These are phyloP conservation scores for Pseudolycoriella hygida DNA, from an alignment of 2,888 invertebrate genomes.

Conservation along the genomic window DNA sequence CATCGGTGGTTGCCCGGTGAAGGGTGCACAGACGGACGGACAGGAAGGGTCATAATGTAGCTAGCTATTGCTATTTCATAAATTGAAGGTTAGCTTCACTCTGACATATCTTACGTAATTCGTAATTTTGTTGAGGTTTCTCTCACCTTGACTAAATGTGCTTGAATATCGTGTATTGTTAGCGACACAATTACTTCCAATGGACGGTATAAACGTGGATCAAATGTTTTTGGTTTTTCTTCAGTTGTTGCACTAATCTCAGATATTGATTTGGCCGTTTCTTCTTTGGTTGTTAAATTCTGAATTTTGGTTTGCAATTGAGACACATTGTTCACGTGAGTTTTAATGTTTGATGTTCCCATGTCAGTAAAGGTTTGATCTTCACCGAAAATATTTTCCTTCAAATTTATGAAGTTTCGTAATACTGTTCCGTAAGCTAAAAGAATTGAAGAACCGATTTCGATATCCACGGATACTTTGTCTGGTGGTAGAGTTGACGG, in stretches of 20 bases:
- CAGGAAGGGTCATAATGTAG: no score
- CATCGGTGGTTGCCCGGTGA: no score
- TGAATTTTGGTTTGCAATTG: constrained; percentile 27
- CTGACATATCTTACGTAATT: no score
- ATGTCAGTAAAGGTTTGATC: constrained; percentile 89
- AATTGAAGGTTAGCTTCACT: no score
- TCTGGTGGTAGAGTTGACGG: constrained; percentile 73
- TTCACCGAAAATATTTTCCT: constrained; percentile 86
- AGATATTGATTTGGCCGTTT: constrained; percentile 26
- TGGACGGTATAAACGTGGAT: constrained; percentile 75
- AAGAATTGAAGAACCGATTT: constrained; percentile 86
- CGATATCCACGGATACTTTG: constrained; percentile 77
- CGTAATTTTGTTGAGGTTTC: no score
- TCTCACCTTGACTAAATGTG: constrained; percentile 57
- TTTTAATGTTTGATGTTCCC: constrained; percentile 42
- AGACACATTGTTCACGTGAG: constrained; percentile 28
- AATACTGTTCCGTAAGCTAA: constrained; percentile 84
- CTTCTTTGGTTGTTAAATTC: constrained; percentile 21
- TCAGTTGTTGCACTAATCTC: constrained; percentile 29
- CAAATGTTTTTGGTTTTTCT: constrained; percentile 53
- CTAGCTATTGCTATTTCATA: no score
- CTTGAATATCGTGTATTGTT: constrained; percentile 89
- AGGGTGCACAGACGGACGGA: no score
- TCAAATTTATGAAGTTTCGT: constrained; percentile 71
- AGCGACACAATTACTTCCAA: constrained; percentile 82